phyloP scores from a whole-genome alignment of 2,113 vertebrate genomes.

The Leptodactylus fuscus region DNA sequence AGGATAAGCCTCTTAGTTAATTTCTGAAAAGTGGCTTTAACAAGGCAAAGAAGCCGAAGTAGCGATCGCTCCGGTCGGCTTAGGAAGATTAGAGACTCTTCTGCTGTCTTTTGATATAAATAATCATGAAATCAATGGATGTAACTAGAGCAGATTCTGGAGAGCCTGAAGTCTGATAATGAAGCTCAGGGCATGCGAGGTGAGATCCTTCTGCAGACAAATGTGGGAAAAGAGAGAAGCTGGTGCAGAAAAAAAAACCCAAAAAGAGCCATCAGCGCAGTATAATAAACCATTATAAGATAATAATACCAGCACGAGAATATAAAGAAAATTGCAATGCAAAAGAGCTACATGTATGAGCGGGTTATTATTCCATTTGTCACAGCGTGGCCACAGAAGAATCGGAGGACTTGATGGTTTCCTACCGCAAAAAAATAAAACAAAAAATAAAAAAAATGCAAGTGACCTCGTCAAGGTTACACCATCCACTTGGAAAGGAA shows the following conservation, averaged over 20 bases:
- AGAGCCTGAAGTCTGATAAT: background rate
- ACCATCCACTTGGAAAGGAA: too few species aligned
- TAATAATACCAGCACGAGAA: background rate
- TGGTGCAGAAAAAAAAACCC: background rate
- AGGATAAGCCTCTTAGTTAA: background rate
- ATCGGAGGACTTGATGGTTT: too few species aligned
- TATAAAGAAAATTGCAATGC: background rate
- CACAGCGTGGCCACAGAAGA: too few species aligned
- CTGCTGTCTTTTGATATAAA: slow-evolving; percentile 23
- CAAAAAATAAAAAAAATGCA: too few species aligned
- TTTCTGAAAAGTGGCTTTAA: background rate
- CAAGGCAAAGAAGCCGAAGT: background rate
- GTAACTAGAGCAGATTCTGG: slow-evolving; percentile 14
- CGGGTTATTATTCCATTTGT: background rate
- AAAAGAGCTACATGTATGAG: background rate
- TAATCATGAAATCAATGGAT: slow-evolving; percentile 10
- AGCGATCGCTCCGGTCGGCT: background rate
- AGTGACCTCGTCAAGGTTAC: too few species aligned
- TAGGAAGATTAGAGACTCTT: slow-evolving; percentile 2
- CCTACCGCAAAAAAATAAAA: too few species aligned
- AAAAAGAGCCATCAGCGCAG: background rate
- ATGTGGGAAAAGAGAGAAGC: background rate
- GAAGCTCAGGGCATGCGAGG: background rate
- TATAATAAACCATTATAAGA: background rate
- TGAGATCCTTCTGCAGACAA: background rate